Evolutionary conservation across 2,888 invertebrate genomes (phyloP), one percentile per base, ranked within the genome.

Genomic region (Hyles lineata): DNA sequence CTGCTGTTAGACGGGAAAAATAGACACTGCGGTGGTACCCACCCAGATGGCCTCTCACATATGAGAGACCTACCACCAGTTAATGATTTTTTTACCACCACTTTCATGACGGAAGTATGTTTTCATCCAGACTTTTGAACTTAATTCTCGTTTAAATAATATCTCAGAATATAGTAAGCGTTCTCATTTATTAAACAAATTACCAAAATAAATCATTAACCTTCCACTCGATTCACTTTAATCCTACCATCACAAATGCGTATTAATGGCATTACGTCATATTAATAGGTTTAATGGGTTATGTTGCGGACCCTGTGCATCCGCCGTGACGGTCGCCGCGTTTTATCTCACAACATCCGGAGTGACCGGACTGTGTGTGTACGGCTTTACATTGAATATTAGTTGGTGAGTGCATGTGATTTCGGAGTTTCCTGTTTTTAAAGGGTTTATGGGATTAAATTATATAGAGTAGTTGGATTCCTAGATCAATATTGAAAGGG

Each of bases 281-380:
- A 43, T 63, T 43, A 67, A 50, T 23, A 15, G 21, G 67, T 55
- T 55, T n/a, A n/a, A 17, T 55, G 17, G n/a, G 6, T n/a, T 67
- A 43, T 17, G 15, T 23, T 23, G 23, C 17, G 17, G 73, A 60
- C 69, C 70, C 63, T 75, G 79, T 70, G 76, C 77, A 80, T 80
- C 83, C 78, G 82, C 76, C 74, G 75, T 77, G 74, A 71, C 80
- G 77, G 76, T 62, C 73, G 77, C 74, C 74, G 76, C 76, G 75
- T 82, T 83, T 82, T 82, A 83, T 83, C 85, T 80, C 79, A 21
- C 72, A 70, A 75, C 74, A 70, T 80, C 79, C 80, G 79, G 74
- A 43, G 15, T 58, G 62, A 43, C 35, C 63, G 43, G 43, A 43
- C 17, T 67, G 63, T 21, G n/a, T 43, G n/a, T 17, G 1, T 23